Evolutionary conservation across 2,888 invertebrate genomes (phyloP).

Genomic region (Caenorhabditis sp.): DNA sequence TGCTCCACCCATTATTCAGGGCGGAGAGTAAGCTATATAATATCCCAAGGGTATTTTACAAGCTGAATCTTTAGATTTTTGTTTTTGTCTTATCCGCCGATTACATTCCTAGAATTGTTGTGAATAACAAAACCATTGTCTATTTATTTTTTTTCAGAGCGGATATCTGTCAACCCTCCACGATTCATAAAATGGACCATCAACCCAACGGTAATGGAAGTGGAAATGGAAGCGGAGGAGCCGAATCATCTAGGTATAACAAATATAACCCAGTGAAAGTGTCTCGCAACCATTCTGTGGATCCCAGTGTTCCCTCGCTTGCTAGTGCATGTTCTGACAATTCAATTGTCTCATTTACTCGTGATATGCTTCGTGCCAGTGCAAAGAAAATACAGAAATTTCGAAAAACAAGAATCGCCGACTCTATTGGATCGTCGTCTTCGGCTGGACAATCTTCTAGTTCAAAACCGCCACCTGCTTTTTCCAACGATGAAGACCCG

Average conservation of each 20-base stretch:
- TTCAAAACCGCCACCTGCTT: too few species aligned
- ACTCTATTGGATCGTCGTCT: too few species aligned
- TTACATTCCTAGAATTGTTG: not conserved
- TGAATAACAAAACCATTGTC: not conserved
- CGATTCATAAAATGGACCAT: slow-evolving; percentile 1
- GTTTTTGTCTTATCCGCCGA: not conserved
- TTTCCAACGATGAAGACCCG: too few species aligned
- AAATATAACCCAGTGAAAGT: slow-evolving; percentile 23
- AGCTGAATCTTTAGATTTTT: not conserved
- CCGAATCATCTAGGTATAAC: slow-evolving; percentile 23
- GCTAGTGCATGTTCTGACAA: slow-evolving; percentile 21
- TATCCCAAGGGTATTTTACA: not conserved
- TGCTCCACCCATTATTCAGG: not conserved
- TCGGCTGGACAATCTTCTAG: too few species aligned
- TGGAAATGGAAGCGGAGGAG: slow-evolving; percentile 22
- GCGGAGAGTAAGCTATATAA: not conserved
- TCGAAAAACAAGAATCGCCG: not conserved
- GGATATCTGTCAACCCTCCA: not conserved
- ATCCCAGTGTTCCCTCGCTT: not conserved
- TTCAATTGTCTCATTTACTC: slow-evolving; percentile 29
- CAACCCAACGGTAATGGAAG: slow-evolving; percentile 15
- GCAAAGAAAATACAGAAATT: slow-evolving; percentile 27
- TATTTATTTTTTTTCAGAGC: not conserved
- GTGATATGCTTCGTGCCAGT: slow-evolving; percentile 30
- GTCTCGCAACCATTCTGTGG: not conserved